Base-by-base conservation (phyloP, 2,888 invertebrate species). In the Orgyia antiqua region DNA sequence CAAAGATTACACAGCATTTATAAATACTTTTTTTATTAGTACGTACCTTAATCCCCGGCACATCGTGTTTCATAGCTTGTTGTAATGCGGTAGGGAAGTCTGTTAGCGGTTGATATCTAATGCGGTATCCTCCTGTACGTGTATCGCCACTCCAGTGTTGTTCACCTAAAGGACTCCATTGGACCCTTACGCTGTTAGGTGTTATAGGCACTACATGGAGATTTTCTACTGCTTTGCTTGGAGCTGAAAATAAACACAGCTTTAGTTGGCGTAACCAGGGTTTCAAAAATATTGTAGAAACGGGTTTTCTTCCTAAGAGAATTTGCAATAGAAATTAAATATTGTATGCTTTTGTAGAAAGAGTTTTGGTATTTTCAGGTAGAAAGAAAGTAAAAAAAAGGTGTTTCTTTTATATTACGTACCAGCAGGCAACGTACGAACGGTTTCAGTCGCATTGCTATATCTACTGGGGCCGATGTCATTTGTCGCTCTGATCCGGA, bases 381-480 rank as follows among this genome's bases (percentile, higher is more conserved):
- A n/a, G n/a, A n/a, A n/a, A n/a, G n/a, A n/a, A n/a, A n/a, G n/a
- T n/a, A n/a, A n/a, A n/a, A n/a, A n/a, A n/a, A n/a, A n/a, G n/a
- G n/a, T n/a, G n/a, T n/a, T n/a, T n/a, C n/a, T n/a, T n/a, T n/a
- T n/a, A n/a, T n/a, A n/a, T n/a, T 24, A 39, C 57, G 55, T 65
- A 92, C 92, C 92, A 38, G 96, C 95, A 13, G 96, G 94, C 42
- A 96, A 83, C 0, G 97, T 98, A 49, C 94, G 89, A 13, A 96
- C 95, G 62, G 93, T 92, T 45, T 93, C 92, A 1, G 97, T 97
- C 53, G 96, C 94, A 9, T 91, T 89, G 67, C 98, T 98, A 87
- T 95, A 99, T 1, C 92, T 89, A 58, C 98, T 97, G 0, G 95
- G 95, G 0, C 98, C 98, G 33, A 98, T 94, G 68, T 99, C 99